phyloP scores from a whole-genome alignment of 2,113 vertebrate species.

The Nothobranchius furzeri region DNA sequence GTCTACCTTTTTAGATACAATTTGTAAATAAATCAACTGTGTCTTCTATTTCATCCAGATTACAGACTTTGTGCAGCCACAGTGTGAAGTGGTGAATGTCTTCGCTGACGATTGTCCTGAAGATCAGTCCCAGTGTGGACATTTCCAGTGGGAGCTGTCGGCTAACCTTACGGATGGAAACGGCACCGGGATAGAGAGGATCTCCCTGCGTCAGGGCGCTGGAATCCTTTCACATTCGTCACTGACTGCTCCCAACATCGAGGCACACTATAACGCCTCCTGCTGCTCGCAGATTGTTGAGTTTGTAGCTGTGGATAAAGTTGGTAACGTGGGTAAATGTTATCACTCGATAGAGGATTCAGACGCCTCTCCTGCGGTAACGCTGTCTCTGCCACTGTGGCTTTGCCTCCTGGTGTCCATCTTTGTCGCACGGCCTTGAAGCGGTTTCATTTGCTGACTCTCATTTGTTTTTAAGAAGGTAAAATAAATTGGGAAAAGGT shows the following conservation, averaged over 20 bases:
- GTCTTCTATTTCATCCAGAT: conserved; percentile 52
- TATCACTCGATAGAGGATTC: conserved; percentile 52
- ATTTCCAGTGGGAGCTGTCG: conserved; percentile 58
- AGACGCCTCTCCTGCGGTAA: conserved; percentile 28
- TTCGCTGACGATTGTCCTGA: conserved; percentile 44
- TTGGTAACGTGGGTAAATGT: conserved; percentile 76
- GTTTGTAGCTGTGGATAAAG: conserved; percentile 67
- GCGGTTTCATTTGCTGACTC: not conserved
- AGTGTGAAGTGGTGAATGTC: conserved; percentile 50
- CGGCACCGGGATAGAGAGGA: conserved; percentile 56
- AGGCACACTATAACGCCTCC: conserved; percentile 61
- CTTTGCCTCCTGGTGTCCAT: conserved; percentile 53
- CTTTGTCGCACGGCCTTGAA: conserved; percentile 14
- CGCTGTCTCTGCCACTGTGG: conserved; percentile 55
- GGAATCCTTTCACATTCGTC: conserved; percentile 44
- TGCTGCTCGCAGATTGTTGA: conserved; percentile 74
- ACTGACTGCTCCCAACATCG: not conserved
- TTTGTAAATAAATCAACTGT: not conserved
- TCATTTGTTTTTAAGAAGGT: too few species aligned
- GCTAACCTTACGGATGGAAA: conserved; percentile 71
- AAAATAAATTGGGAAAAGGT: too few species aligned
- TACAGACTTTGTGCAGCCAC: conserved; percentile 70
- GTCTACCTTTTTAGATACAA: too few species aligned
- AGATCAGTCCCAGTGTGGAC: conserved; percentile 46
- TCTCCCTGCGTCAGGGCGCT: conserved; percentile 54